These are phyloP conservation scores for Habroteleia sp. DNA, from an alignment of 2,888 invertebrate genomes.

Conservation along the genomic window DNA sequence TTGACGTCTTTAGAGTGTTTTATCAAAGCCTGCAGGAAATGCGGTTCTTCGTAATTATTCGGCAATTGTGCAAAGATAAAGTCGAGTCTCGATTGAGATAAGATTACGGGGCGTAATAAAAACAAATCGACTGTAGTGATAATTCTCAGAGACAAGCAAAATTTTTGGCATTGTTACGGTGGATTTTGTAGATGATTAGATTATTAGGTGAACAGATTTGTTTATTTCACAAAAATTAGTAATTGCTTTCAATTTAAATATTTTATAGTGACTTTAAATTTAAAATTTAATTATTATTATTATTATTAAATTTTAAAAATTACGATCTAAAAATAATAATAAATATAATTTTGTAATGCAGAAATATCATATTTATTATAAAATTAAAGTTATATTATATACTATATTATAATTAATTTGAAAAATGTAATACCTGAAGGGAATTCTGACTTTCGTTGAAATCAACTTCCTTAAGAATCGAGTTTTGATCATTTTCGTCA, in stretches of 20 bases:
- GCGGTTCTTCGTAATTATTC: slow-evolving; percentile 44
- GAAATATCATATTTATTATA: too few species aligned
- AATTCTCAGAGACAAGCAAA: slow-evolving; percentile 12
- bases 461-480: slow-evolving; percentile 71
- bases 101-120: slow-evolving; percentile 53
- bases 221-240: background rate
- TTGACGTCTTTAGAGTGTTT: slow-evolving; percentile 75
- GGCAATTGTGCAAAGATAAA: slow-evolving; percentile 53
- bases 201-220: slow-evolving; percentile 18
- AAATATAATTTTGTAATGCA: background rate
- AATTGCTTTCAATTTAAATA: background rate
- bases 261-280: too few species aligned
- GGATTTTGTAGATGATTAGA: slow-evolving; percentile 47
- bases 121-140: slow-evolving; percentile 31
- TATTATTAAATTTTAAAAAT: too few species aligned
- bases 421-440: slow-evolving; percentile 46
- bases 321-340: background rate
- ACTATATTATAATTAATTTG: too few species aligned
- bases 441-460: slow-evolving; percentile 75
- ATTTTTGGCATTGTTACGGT: slow-evolving; percentile 42
- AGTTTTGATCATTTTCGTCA: slow-evolving; percentile 69
- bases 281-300: too few species aligned
- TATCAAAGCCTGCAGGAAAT: slow-evolving; percentile 69
- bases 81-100: slow-evolving; percentile 45
- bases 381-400: too few species aligned